Conservation (phyloP, 2,797 vertebrate genomes). For the Distichodus sexfasciatus region DNA sequence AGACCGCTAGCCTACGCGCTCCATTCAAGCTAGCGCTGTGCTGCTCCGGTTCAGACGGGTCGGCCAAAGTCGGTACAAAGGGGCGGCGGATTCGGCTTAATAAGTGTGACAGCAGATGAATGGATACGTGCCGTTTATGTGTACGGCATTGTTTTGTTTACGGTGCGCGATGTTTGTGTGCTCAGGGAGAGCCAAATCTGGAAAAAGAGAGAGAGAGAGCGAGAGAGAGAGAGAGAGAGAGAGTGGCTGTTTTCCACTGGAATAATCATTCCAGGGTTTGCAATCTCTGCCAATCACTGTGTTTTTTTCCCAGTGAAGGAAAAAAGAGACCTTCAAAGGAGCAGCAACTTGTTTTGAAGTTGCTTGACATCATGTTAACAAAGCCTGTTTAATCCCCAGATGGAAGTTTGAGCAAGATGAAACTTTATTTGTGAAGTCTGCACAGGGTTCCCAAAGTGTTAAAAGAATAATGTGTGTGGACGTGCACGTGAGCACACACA, state of each 20-base stretch:
- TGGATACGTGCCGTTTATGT: neutral
- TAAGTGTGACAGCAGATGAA: neutral
- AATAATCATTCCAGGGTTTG: slow-evolving; percentile 36
- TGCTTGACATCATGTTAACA: slow-evolving; percentile 67
- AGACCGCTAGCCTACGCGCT: slow-evolving; percentile 64
- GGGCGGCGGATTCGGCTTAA: neutral
- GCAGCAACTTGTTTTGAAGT: slow-evolving; percentile 65
- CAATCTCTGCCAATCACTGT: slow-evolving; percentile 44
- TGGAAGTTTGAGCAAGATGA: slow-evolving; percentile 45
- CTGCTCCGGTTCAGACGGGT: neutral
- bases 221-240: too few relatives aligned
- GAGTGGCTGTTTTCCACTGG: slow-evolving; percentile 17
- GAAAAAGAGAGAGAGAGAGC: too few relatives aligned
- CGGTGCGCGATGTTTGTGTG: neutral
- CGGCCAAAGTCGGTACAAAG: neutral
- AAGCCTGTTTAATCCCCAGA: slow-evolving; percentile 60
- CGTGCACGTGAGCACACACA: neutral
- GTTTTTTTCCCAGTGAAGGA: slow-evolving; percentile 42
- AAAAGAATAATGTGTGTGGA: neutral
- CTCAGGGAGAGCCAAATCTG: neutral
- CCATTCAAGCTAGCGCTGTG: neutral
- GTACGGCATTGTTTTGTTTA: neutral
- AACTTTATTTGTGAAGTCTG: slow-evolving; percentile 40
- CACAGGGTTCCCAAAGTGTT: slow-evolving; percentile 21
- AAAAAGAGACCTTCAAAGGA: slow-evolving; percentile 19